Percentiles rank a stretch among this genome's conserved stretches.
Evolutionary conservation across 2,797 vertebrate species (phyloP).

Genomic region (Aeoliscus strigatus): DNA sequence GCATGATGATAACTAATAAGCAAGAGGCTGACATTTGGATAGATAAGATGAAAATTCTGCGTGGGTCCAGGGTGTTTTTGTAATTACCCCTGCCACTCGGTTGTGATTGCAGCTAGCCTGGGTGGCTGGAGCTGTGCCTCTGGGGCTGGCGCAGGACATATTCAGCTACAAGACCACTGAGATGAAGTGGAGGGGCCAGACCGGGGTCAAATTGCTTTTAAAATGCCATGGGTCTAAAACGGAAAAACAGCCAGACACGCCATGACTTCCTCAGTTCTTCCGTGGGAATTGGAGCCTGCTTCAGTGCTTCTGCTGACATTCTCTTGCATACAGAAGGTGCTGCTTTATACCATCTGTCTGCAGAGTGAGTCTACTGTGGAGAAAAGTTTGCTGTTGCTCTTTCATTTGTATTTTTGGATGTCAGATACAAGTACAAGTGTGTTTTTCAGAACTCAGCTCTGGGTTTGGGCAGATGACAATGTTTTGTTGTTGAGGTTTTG

Average conservation of each 20-base stretch:
- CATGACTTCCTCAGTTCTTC: slow-evolving; percentile 47
- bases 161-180: slow-evolving; percentile 59
- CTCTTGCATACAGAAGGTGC: no score
- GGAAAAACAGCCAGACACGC: slow-evolving; percentile 43
- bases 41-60: slow-evolving; percentile 72
- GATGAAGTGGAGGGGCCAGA: slow-evolving; percentile 63
- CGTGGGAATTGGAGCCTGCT: slow-evolving; percentile 47
- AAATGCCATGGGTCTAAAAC: slow-evolving; percentile 73
- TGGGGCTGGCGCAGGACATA: slow-evolving; percentile 60
- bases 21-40: slow-evolving; percentile 74
- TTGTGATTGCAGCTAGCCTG: slow-evolving; percentile 56
- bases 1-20: slow-evolving; percentile 67
- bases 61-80: slow-evolving; percentile 59
- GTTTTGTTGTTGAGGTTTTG: no score
- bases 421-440: no score
- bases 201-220: slow-evolving; percentile 71
- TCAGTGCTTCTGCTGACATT: no score
- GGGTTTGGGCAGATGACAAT: no score
- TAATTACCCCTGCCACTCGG: slow-evolving; percentile 64
- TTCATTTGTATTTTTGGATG: no score
- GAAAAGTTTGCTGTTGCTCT: no score
- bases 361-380: no score
- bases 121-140: slow-evolving; percentile 49
- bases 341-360: no score
- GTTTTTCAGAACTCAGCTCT: no score